A percentile compares a stretch with the other conserved stretches of the same genome.
phyloP scores from a whole-genome alignment of 2,113 vertebrate species.

The Gobius niger region DNA sequence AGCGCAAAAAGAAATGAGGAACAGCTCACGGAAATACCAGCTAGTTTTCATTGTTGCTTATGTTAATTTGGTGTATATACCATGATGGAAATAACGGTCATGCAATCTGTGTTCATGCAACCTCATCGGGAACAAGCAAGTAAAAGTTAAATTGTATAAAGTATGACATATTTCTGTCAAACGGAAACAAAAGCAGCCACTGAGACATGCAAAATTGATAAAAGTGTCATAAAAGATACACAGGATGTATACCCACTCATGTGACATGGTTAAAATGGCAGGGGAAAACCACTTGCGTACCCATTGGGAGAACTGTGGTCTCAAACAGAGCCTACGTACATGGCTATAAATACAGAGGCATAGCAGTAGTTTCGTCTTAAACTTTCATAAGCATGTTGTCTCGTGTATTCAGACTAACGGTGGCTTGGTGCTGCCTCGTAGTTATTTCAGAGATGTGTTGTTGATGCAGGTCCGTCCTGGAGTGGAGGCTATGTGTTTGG shows the following conservation, averaged over 20 bases:
- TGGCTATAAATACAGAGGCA: slow-evolving; percentile 43
- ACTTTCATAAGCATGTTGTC: slow-evolving; percentile 48
- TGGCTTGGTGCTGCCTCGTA: slow-evolving; percentile 1
- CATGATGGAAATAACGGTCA: too few species aligned
- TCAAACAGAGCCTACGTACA: slow-evolving; percentile 46
- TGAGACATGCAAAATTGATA: neutral
- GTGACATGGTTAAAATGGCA: slow-evolving; percentile 33
- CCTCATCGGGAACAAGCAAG: neutral
- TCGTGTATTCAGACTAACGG: slow-evolving; percentile 40
- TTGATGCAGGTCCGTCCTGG: slow-evolving; percentile 21
- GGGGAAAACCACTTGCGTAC: slow-evolving; percentile 41
- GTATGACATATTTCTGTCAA: neutral
- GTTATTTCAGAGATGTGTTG: slow-evolving; percentile 35
- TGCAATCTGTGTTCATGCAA: neutral
- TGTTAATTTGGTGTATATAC: too few species aligned
- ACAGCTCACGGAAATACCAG: too few species aligned
- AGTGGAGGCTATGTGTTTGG: slow-evolving; percentile 24
- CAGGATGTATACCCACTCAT: slow-evolving; percentile 37
- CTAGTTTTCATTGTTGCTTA: too few species aligned
- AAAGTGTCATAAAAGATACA: neutral
- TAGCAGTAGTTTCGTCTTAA: slow-evolving; percentile 49
- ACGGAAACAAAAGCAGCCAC: neutral
- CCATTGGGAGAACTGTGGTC: slow-evolving; percentile 34
- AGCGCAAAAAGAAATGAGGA: neutral
- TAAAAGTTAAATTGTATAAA: neutral